Evolutionary conservation across 1,140 invertebrate genomes (phyloP), one percentile per base, ranked within the genome.

Genomic region (Bilobella aurantiaca): DNA sequence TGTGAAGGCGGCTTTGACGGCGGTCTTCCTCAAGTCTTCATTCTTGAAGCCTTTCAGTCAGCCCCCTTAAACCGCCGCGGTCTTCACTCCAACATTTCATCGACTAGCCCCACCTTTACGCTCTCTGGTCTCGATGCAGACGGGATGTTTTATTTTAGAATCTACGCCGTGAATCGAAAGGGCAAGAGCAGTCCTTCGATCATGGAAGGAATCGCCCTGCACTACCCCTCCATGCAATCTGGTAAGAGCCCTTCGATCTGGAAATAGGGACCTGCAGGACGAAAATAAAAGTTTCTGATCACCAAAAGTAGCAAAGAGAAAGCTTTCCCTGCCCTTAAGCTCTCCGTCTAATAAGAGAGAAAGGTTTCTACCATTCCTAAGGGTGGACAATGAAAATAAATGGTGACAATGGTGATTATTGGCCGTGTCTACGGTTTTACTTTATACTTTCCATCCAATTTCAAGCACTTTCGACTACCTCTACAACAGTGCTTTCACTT

Each of bases 1-100:
- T 92, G 90, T 75, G 80, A 85, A 65, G 78, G 87, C 8, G 88
- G 87, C 29, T 89, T 89, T 76, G 89, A 91, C 76, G 90, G 90
- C n/a, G 90, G 90, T 53, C 81, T 91, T 60, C 85, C 87, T 28
- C 89, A 91, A 78, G 80, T 81, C 68, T 66, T 71, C 56, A 59
- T 72, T 34, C 64, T 69, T 23, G 69, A 71, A 57, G 70, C 70
- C 5, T 70, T 66, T 37, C 70, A 69, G 63, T 62, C 66, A 14
- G 81, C 78, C 65, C 83, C 77, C 69, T 76, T 58, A 3, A 47
- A 49, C 62, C 67, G 74, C 78, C 62, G 83, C 83, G 16, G 72
- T 59, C 67, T 71, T 30, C 77, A 84, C 29, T 84, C 83, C 70
- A 89, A 87, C 76, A 77, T 88, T 30, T 83, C 86, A 8, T 73